Evolutionary conservation across 1,140 invertebrate genomes (phyloP).

Genomic region (Littorina saxatilis): DNA sequence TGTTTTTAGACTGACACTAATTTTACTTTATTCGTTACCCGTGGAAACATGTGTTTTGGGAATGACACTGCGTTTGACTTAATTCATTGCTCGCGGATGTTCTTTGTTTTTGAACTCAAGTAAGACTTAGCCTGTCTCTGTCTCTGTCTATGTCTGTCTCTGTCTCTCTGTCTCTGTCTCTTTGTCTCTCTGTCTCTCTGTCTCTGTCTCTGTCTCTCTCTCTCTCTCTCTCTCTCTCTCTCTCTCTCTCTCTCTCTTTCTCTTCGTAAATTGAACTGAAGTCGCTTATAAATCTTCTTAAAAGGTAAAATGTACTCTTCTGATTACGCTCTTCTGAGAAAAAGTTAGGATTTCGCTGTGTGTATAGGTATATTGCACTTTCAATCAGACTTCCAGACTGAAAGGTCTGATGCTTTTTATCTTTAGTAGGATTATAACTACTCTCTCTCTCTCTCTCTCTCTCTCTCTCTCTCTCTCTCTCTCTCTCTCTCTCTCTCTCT

Average conservation of each 20-base stretch:
- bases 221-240: slow-evolving; percentile 2
- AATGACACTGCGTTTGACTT: neutral
- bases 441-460: too few relatives aligned
- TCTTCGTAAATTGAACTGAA: neutral
- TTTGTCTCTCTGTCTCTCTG: neutral
- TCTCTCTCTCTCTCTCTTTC: neutral
- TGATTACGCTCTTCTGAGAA: too few relatives aligned
- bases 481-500: too few relatives aligned
- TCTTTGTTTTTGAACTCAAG: neutral
- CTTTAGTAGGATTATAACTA: neutral
- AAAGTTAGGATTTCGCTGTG: neutral
- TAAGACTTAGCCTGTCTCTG: neutral
- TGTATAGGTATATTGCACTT: neutral
- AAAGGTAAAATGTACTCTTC: neutral
- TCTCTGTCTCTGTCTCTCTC: neutral
- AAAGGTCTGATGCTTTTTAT: neutral
- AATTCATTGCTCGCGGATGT: neutral
- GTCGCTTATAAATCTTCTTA: neutral
- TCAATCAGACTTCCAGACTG: neutral
- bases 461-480: too few relatives aligned
- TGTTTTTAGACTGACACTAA: too few relatives aligned
- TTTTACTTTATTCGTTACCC: neutral
- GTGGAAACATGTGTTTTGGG: neutral
- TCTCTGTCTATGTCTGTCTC: neutral
- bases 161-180: slow-evolving; percentile 16